phyloP scores from a whole-genome alignment of 2,797 vertebrate species.

The Phoxinus dragarum region DNA sequence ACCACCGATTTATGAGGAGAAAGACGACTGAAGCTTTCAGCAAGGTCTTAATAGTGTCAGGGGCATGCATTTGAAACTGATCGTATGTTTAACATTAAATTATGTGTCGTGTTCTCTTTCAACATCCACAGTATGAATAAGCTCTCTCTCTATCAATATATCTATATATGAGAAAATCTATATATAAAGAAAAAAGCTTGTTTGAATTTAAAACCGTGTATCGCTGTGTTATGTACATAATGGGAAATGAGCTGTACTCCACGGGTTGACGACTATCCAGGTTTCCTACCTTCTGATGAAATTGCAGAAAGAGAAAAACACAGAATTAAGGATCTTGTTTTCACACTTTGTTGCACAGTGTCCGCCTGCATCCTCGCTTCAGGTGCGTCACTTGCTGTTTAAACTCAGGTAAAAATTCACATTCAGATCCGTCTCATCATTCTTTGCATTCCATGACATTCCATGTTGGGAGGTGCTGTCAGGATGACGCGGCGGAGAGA shows the following conservation, averaged over 20 bases:
- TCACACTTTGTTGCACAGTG: slow-evolving; percentile 85
- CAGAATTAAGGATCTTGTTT: slow-evolving; percentile 62
- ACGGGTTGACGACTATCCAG: slow-evolving; percentile 88
- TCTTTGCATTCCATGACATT: slow-evolving; percentile 75
- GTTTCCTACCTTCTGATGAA: slow-evolving; percentile 81
- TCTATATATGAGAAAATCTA: slow-evolving; percentile 63
- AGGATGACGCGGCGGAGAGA: background rate
- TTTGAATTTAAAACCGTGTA: slow-evolving; percentile 85
- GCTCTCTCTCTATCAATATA: slow-evolving; percentile 78
- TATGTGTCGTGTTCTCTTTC: slow-evolving; percentile 87
- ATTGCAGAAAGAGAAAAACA: slow-evolving; percentile 76
- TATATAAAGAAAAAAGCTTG: slow-evolving; percentile 78
- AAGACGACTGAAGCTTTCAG: slow-evolving; percentile 28
- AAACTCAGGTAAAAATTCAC: slow-evolving; percentile 93
- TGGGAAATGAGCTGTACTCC: slow-evolving; percentile 82
- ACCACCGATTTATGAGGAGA: slow-evolving; percentile 17
- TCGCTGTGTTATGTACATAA: slow-evolving; percentile 87
- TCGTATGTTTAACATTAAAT: slow-evolving; percentile 87
- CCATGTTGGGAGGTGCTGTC: slow-evolving; percentile 71
- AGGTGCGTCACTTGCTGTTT: slow-evolving; percentile 92
- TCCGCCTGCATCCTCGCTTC: slow-evolving; percentile 86
- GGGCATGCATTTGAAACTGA: slow-evolving; percentile 87
- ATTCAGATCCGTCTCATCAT: slow-evolving; percentile 76
- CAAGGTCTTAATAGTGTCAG: slow-evolving; percentile 54
- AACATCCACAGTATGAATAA: slow-evolving; percentile 95